phyloP scores from a whole-genome alignment of 2,797 vertebrate species.

The Lepilemur ruficaudatus region DNA sequence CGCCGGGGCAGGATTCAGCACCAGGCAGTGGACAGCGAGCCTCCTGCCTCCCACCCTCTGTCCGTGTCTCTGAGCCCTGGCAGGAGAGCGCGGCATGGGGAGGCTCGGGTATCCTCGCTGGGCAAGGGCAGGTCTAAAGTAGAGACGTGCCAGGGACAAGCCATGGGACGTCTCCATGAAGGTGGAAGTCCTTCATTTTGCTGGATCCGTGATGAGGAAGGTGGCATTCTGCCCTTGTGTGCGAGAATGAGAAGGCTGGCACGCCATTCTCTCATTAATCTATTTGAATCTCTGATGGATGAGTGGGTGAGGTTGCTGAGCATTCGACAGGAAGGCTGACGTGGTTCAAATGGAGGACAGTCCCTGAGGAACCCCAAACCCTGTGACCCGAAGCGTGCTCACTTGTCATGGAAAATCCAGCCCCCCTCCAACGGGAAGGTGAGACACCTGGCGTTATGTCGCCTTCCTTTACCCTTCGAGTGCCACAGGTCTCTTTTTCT shows the following conservation, averaged over 20 bases:
- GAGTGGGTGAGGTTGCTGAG: neutral
- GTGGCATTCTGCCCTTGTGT: too few relatives aligned
- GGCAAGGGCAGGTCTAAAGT: too few relatives aligned
- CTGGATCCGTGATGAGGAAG: neutral
- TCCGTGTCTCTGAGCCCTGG: accelerated
- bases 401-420: accelerated
- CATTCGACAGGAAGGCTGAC: accelerated
- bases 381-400: accelerated
- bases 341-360: accelerated
- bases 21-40: accelerated
- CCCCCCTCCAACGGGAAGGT: accelerated
- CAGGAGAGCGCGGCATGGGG: accelerated
- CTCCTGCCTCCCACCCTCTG: accelerated
- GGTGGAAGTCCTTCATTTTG: neutral
- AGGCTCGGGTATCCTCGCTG: accelerated
- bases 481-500: neutral
- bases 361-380: accelerated
- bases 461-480: too few relatives aligned
- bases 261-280: neutral
- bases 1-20: accelerated
- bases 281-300: neutral
- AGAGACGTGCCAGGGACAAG: accelerated
- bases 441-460: accelerated
- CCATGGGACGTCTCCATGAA: too few relatives aligned
- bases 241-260: neutral